Percentiles rank a stretch among this genome's conserved stretches.
These are phyloP conservation scores for Drosophila pectinifera DNA, from an alignment of 1,140 invertebrate genomes.

Conservation along the genomic window DNA sequence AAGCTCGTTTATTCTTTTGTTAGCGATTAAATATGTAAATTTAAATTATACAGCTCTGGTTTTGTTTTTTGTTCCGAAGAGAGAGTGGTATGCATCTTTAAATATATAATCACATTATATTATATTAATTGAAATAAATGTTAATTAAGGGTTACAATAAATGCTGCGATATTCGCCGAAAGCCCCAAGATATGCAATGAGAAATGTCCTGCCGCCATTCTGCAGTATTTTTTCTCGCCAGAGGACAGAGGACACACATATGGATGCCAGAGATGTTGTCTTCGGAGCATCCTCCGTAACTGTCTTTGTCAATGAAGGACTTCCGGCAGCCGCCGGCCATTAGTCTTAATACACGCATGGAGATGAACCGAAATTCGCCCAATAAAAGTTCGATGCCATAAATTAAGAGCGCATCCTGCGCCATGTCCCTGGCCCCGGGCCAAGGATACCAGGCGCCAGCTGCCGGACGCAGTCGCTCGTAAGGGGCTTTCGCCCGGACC, in stretches of 20 bases:
- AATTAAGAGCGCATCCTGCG: conserved; percentile 69
- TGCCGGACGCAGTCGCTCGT: conserved; percentile 9
- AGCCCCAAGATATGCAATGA: conserved; percentile 24
- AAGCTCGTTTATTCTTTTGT: background rate
- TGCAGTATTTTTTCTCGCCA: background rate
- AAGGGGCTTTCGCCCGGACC: background rate
- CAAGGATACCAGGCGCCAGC: conserved; percentile 43
- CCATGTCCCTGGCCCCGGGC: conserved; percentile 50
- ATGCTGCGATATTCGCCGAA: background rate
- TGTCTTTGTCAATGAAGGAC: conserved; percentile 71
- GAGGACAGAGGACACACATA: background rate
- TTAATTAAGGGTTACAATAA: background rate
- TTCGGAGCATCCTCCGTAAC: conserved; percentile 24
- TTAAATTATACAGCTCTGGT: background rate
- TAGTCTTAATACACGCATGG: conserved; percentile 84
- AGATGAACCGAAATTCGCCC: conserved; percentile 82
- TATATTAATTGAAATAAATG: too few species aligned
- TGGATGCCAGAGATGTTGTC: conserved; percentile 32
- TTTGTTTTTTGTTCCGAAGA: background rate
- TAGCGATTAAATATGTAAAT: background rate
- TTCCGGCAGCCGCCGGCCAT: conserved; percentile 70
- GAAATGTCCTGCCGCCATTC: background rate
- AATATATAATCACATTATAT: background rate
- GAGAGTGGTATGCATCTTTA: too few species aligned
- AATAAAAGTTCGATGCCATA: conserved; percentile 84